Evolutionary conservation across 2,113 vertebrate genomes (phyloP), one percentile per base, ranked within the genome.

Genomic region (Origma solitaria): DNA sequence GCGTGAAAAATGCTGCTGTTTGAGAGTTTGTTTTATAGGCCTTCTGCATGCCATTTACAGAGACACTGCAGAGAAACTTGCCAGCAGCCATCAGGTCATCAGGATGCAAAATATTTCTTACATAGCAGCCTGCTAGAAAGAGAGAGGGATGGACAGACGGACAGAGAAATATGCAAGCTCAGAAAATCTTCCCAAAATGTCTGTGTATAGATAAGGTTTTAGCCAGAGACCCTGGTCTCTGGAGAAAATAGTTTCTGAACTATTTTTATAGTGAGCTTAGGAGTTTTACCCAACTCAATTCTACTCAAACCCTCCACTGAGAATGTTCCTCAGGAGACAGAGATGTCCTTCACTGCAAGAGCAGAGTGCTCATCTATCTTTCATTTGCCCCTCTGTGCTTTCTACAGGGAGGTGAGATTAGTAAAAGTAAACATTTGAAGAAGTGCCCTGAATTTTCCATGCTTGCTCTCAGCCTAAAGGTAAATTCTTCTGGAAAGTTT

Each of bases 401-500:
- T 73, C 82, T 57, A 40, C 23, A 37, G 15, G 54, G 62, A 93
- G 54, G 51, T 3, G 9, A 94, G 75, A 80, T 69, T 65, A 76
- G 49, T 54, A 22, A 71, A 37, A 65, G 85, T 8, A 91, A 96
- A 93, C 58, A 90, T 80, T 72, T 80, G 68, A 88, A 47, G 58
- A 80, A 88, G 5, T 37, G 38, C 38, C 71, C 35, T 62, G 79
- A 70, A 70, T 95, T 95, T 94, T 73, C 79, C 44, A 25, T 65
- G 33, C 13, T 58, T 73, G 21, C 50, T 93, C 33, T 91, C 58
- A 78, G 42, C 54, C 75, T 33, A n/a, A 31, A 86, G 66, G 42
- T 73, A 80, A 88, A 95, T 94, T 91, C 45, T 91, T 80, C 47
- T 93, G 54, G 50, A 86, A 92, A 95, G 24, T 83, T 86, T 90